phyloP scores from a whole-genome alignment of 2,797 vertebrate genomes.

The Micrastur ruficollis region DNA sequence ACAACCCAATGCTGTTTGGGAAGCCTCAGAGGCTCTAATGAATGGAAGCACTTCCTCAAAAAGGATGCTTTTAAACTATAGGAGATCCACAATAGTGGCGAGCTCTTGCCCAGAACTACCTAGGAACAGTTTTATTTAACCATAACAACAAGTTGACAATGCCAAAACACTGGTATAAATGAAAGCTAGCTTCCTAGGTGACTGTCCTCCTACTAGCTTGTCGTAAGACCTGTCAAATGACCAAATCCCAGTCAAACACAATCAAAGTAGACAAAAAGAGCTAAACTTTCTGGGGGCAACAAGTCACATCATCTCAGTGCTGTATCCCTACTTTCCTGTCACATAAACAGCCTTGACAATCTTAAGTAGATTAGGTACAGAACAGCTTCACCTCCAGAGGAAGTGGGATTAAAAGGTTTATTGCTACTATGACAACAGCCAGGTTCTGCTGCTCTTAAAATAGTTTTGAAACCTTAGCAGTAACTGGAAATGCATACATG shows the following conservation, averaged over 20 bases:
- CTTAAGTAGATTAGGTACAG: constrained; percentile 55
- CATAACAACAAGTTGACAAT: not conserved
- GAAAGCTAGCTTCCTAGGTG: not conserved
- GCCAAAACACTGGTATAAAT: not conserved
- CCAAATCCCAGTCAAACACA: not conserved
- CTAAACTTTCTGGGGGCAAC: not conserved
- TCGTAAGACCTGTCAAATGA: not conserved
- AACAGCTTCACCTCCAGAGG: constrained; percentile 56
- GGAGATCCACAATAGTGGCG: not conserved
- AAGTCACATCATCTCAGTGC: not conserved
- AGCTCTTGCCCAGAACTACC: not conserved
- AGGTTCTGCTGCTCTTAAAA: constrained; percentile 66
- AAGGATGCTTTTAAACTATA: not conserved
- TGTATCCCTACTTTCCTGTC: not conserved
- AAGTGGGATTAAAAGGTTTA: constrained; percentile 69
- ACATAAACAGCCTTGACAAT: constrained; percentile 10
- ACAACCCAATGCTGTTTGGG: not conserved
- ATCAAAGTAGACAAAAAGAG: not conserved
- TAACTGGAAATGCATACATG: not conserved
- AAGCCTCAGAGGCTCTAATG: not conserved
- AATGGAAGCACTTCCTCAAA: not conserved
- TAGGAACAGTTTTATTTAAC: not conserved
- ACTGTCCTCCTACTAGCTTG: not conserved
- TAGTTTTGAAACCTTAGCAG: constrained; percentile 48
- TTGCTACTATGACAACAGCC: constrained; percentile 66